phyloP scores from a whole-genome alignment of 2,113 vertebrate genomes.

The Callaeas wilsoni region DNA sequence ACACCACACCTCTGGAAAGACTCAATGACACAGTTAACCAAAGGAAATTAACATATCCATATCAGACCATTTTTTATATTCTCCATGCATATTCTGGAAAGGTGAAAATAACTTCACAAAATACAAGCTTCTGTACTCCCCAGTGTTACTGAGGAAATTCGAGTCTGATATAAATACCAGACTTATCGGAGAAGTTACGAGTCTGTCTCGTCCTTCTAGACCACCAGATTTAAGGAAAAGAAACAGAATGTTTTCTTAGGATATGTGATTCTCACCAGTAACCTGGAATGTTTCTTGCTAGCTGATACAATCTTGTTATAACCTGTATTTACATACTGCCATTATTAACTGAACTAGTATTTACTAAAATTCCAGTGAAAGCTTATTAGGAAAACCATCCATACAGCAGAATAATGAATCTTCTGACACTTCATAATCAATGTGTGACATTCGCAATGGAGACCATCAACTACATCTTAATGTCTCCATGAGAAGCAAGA shows the following conservation, averaged over 20 bases:
- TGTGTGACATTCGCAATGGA: background rate
- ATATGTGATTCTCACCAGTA: background rate
- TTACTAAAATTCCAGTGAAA: background rate
- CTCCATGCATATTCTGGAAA: background rate
- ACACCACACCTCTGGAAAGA: background rate
- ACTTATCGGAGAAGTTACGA: background rate
- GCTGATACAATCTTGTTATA: background rate
- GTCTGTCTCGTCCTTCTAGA: background rate
- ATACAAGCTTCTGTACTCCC: background rate
- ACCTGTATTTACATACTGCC: background rate
- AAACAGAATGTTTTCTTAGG: background rate
- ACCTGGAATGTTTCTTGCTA: background rate
- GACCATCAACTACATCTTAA: background rate
- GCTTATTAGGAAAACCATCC: background rate
- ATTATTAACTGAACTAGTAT: background rate
- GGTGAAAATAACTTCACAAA: background rate
- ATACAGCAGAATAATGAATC: background rate
- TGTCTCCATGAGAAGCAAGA: background rate
- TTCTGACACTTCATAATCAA: background rate
- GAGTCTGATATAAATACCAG: background rate
- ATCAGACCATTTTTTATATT: background rate
- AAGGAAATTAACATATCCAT: background rate
- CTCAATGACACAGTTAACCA: background rate
- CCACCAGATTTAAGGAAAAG: background rate
- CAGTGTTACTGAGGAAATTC: background rate